Evolutionary conservation across 2,797 vertebrate species (phyloP).

Genomic region (Lithobates pipiens): DNA sequence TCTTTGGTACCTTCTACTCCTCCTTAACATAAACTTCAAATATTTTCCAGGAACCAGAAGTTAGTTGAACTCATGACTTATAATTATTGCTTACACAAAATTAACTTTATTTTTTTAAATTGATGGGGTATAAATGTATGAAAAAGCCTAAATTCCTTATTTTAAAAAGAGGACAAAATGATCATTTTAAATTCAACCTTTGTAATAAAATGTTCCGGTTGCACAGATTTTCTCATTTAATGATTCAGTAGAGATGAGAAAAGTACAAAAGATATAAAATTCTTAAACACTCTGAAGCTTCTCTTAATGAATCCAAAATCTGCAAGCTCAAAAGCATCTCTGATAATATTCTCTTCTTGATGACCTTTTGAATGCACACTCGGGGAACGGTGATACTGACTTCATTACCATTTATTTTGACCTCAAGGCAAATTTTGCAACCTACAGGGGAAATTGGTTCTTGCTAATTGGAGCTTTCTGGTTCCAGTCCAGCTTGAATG

Average conservation of each 20-base stretch:
- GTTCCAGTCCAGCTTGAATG: slow-evolving; percentile 72
- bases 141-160: slow-evolving; percentile 32
- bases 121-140: slow-evolving; percentile 26
- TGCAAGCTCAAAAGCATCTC: slow-evolving; percentile 67
- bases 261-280: slow-evolving; percentile 66
- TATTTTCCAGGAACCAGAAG: neutral
- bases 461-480: slow-evolving; percentile 75
- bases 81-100: neutral
- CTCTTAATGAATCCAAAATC: slow-evolving; percentile 71
- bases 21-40: neutral
- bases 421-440: slow-evolving; percentile 73
- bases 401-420: slow-evolving; percentile 75
- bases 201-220: slow-evolving; percentile 61
- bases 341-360: slow-evolving; percentile 68
- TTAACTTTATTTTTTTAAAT: neutral
- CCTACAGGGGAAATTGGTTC: slow-evolving; percentile 68
- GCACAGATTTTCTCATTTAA: slow-evolving; percentile 68
- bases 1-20: neutral
- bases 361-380: slow-evolving; percentile 73
- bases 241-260: slow-evolving; percentile 64
- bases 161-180: slow-evolving; percentile 61
- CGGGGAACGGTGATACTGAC: slow-evolving; percentile 67
- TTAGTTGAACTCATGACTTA: neutral
- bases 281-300: slow-evolving; percentile 69
- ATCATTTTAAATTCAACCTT: slow-evolving; percentile 62